Base-by-base conservation (phyloP, 2,113 vertebrate species). In the Hypanus sabinus region DNA sequence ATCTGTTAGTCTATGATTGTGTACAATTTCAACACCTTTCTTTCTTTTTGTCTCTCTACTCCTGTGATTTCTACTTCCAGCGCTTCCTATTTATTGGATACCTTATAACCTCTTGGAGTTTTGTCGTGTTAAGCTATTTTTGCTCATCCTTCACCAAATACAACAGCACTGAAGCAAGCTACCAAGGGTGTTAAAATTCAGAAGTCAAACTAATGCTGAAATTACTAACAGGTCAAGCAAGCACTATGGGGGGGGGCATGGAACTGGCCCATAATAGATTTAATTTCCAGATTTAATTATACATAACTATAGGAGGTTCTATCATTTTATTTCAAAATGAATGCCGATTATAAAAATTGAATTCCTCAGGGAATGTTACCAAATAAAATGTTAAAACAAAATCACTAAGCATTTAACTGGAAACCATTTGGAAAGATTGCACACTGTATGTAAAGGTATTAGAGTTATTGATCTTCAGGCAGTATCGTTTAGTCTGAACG, bases 341-440 rank as follows among this genome's bases (percentile, higher is more conserved):
- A 27, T 93, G 65, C 18, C 24, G 33, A 46, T 93, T 38, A 62
- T 88, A 65, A 14, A 87, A 10, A 62, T 36, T 18, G 1, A 71
- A 38, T 73, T 73, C 20, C 57, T 46, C 38, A 38, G 7, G 38
- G 11, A 27, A 33, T 16, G 6, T 22, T 8, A 27, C 22, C 90
- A 93, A 92, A 55, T 10, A 55, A n/a, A 92, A 92, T 36, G 68
- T 62, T 92, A 70, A 92, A 92, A 92, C 38, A 71, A 38, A 68
- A 46, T 70, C 62, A 36, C 57, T 68, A 27, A 93, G 11, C 38
- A 55, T 60, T 87, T 87, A 27, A 60, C 55, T 87, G 83, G 7
- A 12, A 27, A 22, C 55, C 38, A 46, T 73, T 93, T 73, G 22
- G n/a, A 73, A 73, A 73, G 65, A 93, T 38, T 46, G 36, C 36